Evolutionary conservation across 2,888 invertebrate species (phyloP).

Genomic region (Anoplius nigerrimus): DNA sequence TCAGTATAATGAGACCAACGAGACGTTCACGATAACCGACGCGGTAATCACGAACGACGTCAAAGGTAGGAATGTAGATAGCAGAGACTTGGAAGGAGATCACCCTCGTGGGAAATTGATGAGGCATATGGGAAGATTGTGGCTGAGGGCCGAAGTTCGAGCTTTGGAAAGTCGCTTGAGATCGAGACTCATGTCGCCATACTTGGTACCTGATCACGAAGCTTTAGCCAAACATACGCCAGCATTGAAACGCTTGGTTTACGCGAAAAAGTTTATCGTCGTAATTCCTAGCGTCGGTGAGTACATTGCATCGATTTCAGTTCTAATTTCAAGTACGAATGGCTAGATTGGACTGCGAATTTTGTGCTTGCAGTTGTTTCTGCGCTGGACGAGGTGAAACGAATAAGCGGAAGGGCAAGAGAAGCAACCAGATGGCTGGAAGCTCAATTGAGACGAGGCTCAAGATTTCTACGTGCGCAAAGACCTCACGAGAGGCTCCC

Average conservation of each 20-base stretch:
- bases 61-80: slow-evolving; percentile 30
- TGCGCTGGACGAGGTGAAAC: slow-evolving; percentile 91
- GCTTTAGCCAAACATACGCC: slow-evolving; percentile 86
- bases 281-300: slow-evolving; percentile 92
- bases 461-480: slow-evolving; percentile 91
- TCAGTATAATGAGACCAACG: slow-evolving; percentile 77
- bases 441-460: slow-evolving; percentile 89
- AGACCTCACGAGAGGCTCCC: slow-evolving; percentile 87
- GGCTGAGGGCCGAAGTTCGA: slow-evolving; percentile 91
- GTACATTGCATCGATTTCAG: no score
- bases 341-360: not conserved
- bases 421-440: slow-evolving; percentile 97
- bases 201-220: slow-evolving; percentile 91
- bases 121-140: slow-evolving; percentile 91
- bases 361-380: slow-evolving; percentile 83
- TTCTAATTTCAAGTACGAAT: no score
- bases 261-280: slow-evolving; percentile 89
- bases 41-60: slow-evolving; percentile 19
- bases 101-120: slow-evolving; percentile 79
- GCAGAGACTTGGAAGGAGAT: slow-evolving; percentile 57
- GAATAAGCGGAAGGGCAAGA: slow-evolving; percentile 87
- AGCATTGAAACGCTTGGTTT: slow-evolving; percentile 88
- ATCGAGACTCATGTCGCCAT: slow-evolving; percentile 83
- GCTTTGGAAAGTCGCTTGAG: slow-evolving; percentile 87
- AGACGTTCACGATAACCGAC: slow-evolving; percentile 62